Percentiles rank a stretch among this genome's conserved stretches.
phyloP scores from a whole-genome alignment of 1,140 invertebrate genomes.

The Coelopa frigida region DNA sequence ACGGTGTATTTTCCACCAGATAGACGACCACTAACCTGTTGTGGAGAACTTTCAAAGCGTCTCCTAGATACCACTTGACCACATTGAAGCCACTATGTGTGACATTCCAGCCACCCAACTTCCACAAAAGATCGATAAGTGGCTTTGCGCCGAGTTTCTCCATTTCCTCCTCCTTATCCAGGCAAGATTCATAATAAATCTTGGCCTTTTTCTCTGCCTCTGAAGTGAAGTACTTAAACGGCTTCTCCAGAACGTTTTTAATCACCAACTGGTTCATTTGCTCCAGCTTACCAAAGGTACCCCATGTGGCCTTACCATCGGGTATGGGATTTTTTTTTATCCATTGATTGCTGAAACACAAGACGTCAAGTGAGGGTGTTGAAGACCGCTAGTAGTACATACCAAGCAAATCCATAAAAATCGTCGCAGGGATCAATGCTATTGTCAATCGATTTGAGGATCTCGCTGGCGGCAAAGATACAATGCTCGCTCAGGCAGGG shows the following conservation, averaged over 20 bases:
- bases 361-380: not conserved
- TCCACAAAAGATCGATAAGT: constrained; percentile 64
- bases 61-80: constrained; percentile 68
- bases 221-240: constrained; percentile 55
- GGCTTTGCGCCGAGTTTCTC: constrained; percentile 75
- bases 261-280: constrained; percentile 89
- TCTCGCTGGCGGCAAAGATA: constrained; percentile 75
- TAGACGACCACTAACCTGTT: constrained; percentile 49
- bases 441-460: constrained; percentile 76
- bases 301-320: constrained; percentile 87
- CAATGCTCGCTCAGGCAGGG: constrained; percentile 75
- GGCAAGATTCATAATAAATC: constrained; percentile 85
- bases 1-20: not conserved
- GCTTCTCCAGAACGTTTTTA: constrained; percentile 74
- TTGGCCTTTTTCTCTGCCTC: constrained; percentile 83
- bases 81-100: constrained; percentile 52
- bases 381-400: not conserved
- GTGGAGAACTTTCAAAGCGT: constrained; percentile 69
- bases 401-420: constrained; percentile 89
- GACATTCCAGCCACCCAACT: constrained; percentile 73
- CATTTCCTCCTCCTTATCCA: constrained; percentile 87
- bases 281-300: constrained; percentile 89
- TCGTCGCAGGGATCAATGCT: constrained; percentile 83
- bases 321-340: constrained; percentile 86
- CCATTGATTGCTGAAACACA: constrained; percentile 65